Conservation (phyloP, 2,113 vertebrate species). For the Haemorhous mexicanus region DNA sequence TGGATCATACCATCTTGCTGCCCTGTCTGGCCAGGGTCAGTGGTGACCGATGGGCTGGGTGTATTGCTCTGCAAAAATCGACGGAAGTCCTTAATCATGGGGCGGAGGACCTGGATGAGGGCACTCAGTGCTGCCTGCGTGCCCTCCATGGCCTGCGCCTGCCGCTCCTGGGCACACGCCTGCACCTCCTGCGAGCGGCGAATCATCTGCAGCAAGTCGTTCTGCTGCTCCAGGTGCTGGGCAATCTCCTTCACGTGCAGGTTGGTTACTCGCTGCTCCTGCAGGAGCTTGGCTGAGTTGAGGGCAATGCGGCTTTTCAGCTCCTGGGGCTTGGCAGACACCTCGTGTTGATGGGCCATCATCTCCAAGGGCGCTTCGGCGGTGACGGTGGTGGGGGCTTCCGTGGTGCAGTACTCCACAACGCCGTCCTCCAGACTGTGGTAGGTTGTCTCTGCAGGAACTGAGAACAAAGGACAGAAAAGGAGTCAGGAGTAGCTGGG, state of each 20-base stretch:
- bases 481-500: not conserved
- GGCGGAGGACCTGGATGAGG: conserved; percentile 90
- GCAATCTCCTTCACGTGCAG: conserved; percentile 93
- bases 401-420: conserved; percentile 93
- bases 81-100: conserved; percentile 91
- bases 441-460: conserved; percentile 86
- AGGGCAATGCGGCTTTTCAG: conserved; percentile 94
- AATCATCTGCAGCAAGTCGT: conserved; percentile 92
- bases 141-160: conserved; percentile 95
- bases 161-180: conserved; percentile 91
- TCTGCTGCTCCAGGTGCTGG: conserved; percentile 95
- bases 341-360: conserved; percentile 78
- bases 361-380: conserved; percentile 84
- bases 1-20: conserved; percentile 71
- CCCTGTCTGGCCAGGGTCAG: conserved; percentile 61
- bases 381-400: conserved; percentile 76
- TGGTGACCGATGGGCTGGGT: conserved; percentile 8
- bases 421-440: conserved; percentile 90
- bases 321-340: conserved; percentile 88
- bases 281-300: conserved; percentile 92
- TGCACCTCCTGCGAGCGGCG: conserved; percentile 93
- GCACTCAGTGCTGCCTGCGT: conserved; percentile 90
- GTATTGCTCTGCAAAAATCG: conserved; percentile 87
- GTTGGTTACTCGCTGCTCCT: conserved; percentile 95
- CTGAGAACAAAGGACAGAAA: conserved; percentile 59